phyloP scores from a whole-genome alignment of 2,888 invertebrate species.

The Orthonychiurus folsomi region DNA sequence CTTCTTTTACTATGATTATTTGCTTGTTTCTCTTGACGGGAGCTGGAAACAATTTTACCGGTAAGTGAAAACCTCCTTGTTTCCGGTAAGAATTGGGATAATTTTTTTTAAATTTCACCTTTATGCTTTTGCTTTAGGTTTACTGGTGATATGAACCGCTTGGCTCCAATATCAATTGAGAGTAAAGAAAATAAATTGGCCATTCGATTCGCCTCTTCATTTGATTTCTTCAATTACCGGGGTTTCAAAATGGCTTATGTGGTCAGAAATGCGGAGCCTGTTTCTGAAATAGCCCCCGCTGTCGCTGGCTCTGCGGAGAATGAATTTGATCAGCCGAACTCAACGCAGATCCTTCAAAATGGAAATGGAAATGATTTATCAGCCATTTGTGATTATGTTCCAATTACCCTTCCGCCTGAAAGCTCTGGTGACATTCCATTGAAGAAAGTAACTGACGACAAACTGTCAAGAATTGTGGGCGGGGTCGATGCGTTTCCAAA shows the following conservation, averaged over 20 bases:
- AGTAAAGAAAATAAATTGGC: conserved; percentile 23
- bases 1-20: conserved; percentile 29
- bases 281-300: conserved; percentile 15
- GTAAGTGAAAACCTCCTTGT: conserved; percentile 14
- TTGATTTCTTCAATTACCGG: conserved; percentile 30
- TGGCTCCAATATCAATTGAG: conserved; percentile 31
- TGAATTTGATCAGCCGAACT: background rate
- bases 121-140: conserved; percentile 19
- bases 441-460: background rate
- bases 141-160: conserved; percentile 32
- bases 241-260: conserved; percentile 34
- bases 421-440: conserved; percentile 8
- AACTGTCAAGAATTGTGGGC: conserved; percentile 23
- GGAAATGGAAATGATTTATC: conserved; percentile 23
- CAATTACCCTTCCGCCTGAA: conserved; percentile 17
- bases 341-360: background rate
- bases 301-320: conserved; percentile 20
- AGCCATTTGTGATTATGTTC: conserved; percentile 29
- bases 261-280: conserved; percentile 20
- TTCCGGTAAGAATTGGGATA: background rate
- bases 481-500: conserved; percentile 29
- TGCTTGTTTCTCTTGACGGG: conserved; percentile 29
- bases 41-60: conserved; percentile 28
- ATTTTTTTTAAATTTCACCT: conserved; percentile 6
- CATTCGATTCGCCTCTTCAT: conserved; percentile 27